Base-by-base conservation (phyloP, 2,888 invertebrate species). In the Linyphia triangularis region DNA sequence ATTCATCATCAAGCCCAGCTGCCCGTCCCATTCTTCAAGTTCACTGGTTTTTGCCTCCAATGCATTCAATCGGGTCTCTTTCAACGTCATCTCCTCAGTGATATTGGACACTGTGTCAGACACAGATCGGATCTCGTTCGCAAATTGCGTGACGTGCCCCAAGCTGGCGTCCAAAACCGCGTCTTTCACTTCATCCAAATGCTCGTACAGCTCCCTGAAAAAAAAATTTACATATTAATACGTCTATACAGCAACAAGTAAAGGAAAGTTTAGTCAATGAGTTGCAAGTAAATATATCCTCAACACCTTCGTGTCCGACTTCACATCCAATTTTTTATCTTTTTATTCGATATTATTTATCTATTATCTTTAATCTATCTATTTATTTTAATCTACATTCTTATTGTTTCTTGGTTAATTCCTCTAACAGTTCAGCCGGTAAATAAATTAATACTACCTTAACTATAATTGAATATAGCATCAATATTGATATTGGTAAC, bases 131-230 rank as follows among this genome's bases (percentile, higher is more conserved):
- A 85, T 5, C 30, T 85, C 77, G 4, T 77, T 40, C 0, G 51
- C 65, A 19, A 85, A n/a, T 19, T 67, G 51, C 1, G 57, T 22
- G 10, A 33, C 28, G 1, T 30, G 61, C 10, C 5, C 61, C 13
- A 70, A 78, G 30, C n/a, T 77, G 10, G 19, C 69, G 1, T 70
- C 51, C 13, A 30, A 19, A 0, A 85, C 24, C 26, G 70, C 78
- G 10, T 43, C 43, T 72, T 78, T 78, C 0, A 85, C 61, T 16
- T 24, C n/a, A 30, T 70, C 70, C n/a, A 85, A 19, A 1, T 78
- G 33, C n/a, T 85, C 70, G n/a, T 51, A 43, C 9, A 85, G 28
- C 9, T 78, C 30, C 24, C 85, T 85, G 26, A 30, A 51, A 43
- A 72, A 28, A 19, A 26, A n/a, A 9, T 16, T 19, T 2, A 28